Base-by-base conservation (phyloP, 2,888 invertebrate species). In the Girardia tigrina region DNA sequence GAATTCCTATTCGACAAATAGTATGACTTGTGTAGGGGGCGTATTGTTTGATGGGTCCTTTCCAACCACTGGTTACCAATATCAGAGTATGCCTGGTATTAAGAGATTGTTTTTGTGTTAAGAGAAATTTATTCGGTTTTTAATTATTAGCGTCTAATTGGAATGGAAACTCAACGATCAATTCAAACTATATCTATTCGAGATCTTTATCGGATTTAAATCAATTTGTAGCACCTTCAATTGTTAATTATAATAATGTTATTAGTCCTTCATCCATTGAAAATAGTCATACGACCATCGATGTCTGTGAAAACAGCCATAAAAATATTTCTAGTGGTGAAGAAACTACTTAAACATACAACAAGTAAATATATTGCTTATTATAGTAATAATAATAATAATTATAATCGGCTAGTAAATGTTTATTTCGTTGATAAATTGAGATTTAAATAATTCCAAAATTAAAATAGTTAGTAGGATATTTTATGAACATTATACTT, bases 41-140 rank as follows among this genome's bases (percentile, higher is more conserved):
- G 56, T 56, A n/a, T 20, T 56, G 56, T 56, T 56, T 56, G 56
- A 56, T 16, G n/a, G 56, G 4, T 56, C 56, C 23, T 56, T 56
- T 16, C 56, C n/a, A 56, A n/a, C 56, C n/a, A 23, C 56, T 56
- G 56, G 56, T n/a, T 56, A 56, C n/a, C 56, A 56, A 56, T 56
- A 56, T 56, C 56, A 4, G 23, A 56, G 23, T n/a, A 56, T 56
- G n/a, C n/a, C 56, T 4, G 56, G 56, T 56, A 56, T 8, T 8
- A n/a, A n/a, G n/a, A n/a, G n/a, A n/a, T n/a, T n/a, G n/a, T n/a
- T n/a, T n/a, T n/a, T n/a, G n/a, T n/a, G n/a, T n/a, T n/a, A n/a
- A n/a, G n/a, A n/a, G n/a, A n/a, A n/a, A n/a, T n/a, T n/a, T n/a
- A n/a, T n/a, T n/a, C n/a, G n/a, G n/a, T n/a, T n/a, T n/a, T n/a